Percentiles rank a stretch among this genome's conserved stretches.
phyloP scores from a whole-genome alignment of 2,888 invertebrate genomes.

The Mystacides longicornis region DNA sequence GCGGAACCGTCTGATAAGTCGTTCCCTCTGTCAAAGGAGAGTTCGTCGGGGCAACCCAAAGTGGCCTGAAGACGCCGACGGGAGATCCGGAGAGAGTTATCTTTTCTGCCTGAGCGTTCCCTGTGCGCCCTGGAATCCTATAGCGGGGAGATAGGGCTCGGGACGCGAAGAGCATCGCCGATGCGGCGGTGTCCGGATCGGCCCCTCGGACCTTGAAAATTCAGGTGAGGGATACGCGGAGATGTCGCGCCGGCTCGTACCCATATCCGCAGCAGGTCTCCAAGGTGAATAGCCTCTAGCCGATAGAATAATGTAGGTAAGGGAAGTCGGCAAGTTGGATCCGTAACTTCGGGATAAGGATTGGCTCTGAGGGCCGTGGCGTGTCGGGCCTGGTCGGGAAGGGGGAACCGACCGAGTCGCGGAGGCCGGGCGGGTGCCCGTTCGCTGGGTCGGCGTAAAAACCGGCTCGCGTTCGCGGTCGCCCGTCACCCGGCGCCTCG shows the following conservation, averaged over 20 bases:
- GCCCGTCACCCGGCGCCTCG: slow-evolving; percentile 34
- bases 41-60: slow-evolving; percentile 45
- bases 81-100: slow-evolving; percentile 47
- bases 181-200: slow-evolving; percentile 42
- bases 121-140: slow-evolving; percentile 39
- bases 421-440: slow-evolving; percentile 30
- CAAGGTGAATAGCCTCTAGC: slow-evolving; percentile 64
- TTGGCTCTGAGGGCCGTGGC: slow-evolving; percentile 65
- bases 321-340: slow-evolving; percentile 63
- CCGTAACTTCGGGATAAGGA: slow-evolving; percentile 62
- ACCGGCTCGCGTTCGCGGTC: too few relatives aligned
- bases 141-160: slow-evolving; percentile 48
- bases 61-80: slow-evolving; percentile 51
- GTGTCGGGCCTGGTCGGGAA: slow-evolving; percentile 48
- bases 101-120: slow-evolving; percentile 47
- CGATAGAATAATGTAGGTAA: slow-evolving; percentile 61
- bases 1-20: slow-evolving; percentile 45
- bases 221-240: slow-evolving; percentile 32
- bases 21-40: slow-evolving; percentile 38
- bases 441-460: too few relatives aligned
- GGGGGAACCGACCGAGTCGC: slow-evolving; percentile 27
- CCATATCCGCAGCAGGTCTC: slow-evolving; percentile 71
- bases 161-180: slow-evolving; percentile 41
- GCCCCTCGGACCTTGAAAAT: slow-evolving; percentile 39
- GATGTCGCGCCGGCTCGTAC: slow-evolving; percentile 43